Percentiles rank a stretch among this genome's conserved stretches.
Evolutionary conservation across 2,113 vertebrate genomes (phyloP).

Genomic region (Pycnonotus jocosus): DNA sequence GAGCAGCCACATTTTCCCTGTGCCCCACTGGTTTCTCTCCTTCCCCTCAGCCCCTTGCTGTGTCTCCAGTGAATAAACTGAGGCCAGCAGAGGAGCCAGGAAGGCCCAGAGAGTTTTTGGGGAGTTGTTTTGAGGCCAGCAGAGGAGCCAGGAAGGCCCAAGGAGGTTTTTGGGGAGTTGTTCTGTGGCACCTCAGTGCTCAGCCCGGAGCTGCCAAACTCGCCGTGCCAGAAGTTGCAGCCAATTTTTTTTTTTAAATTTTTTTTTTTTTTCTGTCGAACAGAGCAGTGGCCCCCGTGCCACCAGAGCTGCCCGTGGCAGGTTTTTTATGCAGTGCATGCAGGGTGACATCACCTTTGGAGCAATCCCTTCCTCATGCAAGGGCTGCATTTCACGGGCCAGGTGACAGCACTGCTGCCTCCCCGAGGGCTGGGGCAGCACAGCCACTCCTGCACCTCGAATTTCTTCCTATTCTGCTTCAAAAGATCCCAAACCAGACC

Average conservation of each 20-base stretch:
- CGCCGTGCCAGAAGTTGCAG: not conserved
- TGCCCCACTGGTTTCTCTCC: rapidly evolving
- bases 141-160: too few species aligned
- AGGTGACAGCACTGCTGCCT: not conserved
- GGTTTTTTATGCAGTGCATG: not conserved
- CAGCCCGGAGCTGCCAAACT: not conserved
- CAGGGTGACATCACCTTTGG: not conserved
- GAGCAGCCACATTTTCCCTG: not conserved
- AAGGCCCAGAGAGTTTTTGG: not conserved
- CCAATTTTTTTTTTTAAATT: not conserved
- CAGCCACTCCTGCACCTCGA: not conserved
- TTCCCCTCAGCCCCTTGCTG: rapidly evolving
- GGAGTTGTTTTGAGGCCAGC: too few species aligned
- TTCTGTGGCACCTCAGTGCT: not conserved
- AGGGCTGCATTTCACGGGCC: not conserved
- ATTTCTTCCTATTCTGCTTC: not conserved
- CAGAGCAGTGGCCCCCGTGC: not conserved
- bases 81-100: not conserved
- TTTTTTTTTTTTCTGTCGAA: not conserved
- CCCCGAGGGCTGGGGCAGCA: not conserved
- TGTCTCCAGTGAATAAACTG: rapidly evolving
- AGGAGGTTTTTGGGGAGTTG: not conserved
- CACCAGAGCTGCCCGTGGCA: not conserved
- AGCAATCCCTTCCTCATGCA: not conserved
- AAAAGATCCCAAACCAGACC: not conserved